Evolutionary conservation across 2,888 invertebrate species (phyloP).

Genomic region (Troides aeacus): DNA sequence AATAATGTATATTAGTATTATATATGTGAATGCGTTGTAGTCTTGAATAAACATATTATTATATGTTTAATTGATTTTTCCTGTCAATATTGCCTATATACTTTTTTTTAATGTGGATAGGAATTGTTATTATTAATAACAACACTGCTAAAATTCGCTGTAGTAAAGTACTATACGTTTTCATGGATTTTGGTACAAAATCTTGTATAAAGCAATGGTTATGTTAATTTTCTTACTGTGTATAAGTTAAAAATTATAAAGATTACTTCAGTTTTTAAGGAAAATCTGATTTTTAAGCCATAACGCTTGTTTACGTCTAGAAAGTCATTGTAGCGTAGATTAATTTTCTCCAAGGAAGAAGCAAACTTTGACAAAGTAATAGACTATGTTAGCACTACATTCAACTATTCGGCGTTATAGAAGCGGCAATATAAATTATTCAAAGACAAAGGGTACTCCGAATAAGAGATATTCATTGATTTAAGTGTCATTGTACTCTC

Average conservation of each 20-base stretch:
- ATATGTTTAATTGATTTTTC: too few species aligned
- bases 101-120: too few species aligned
- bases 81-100: too few species aligned
- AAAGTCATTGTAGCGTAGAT: neutral
- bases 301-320: neutral
- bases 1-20: too few species aligned
- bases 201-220: neutral
- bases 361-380: neutral
- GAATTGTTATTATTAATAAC: too few species aligned
- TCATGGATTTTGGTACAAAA: neutral
- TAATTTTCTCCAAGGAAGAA: neutral
- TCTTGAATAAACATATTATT: too few species aligned
- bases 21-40: too few species aligned
- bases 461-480: conserved; percentile 18
- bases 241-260: neutral
- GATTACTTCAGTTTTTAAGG: neutral
- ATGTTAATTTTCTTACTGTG: neutral
- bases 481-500: conserved; percentile 20
- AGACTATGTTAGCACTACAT: neutral
- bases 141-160: too few species aligned
- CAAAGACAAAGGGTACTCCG: conserved; percentile 8
- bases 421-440: conserved; percentile 11
- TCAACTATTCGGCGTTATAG: neutral
- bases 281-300: neutral
- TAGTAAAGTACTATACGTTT: too few species aligned